Conservation (phyloP, 2,888 invertebrate genomes). For the Mongoloraphidia duomilia region DNA sequence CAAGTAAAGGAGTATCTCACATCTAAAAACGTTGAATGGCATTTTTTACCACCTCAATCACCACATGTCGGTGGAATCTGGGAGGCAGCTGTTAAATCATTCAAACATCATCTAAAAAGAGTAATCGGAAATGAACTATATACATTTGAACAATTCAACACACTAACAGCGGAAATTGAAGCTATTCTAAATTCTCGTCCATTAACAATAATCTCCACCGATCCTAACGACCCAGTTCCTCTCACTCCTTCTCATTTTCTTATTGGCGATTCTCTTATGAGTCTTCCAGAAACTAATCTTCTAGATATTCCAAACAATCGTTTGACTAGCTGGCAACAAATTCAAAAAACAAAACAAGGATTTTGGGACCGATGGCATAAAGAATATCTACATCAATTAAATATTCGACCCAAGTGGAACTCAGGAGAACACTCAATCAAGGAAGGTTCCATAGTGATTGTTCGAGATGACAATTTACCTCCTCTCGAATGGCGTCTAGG, state of each 20-base stretch:
- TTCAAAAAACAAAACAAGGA: slow-evolving; percentile 11
- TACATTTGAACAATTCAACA: no score
- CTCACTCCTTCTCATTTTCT: slow-evolving; percentile 11
- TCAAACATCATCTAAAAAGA: slow-evolving; percentile 1
- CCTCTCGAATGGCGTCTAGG: slow-evolving; percentile 15
- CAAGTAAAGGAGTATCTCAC: no score
- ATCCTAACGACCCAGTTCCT: slow-evolving; percentile 6
- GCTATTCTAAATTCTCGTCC: slow-evolving; percentile 13
- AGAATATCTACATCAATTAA: slow-evolving; percentile 12
- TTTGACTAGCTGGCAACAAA: slow-evolving; percentile 10
- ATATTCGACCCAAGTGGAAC: slow-evolving; percentile 11
- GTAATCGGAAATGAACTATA: background rate
- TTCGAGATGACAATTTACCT: slow-evolving; percentile 12
- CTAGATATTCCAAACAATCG: slow-evolving; percentile 10
- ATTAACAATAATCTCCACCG: slow-evolving; percentile 6
- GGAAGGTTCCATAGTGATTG: slow-evolving; percentile 9
- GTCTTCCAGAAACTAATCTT: no score
- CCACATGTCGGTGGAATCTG: background rate
- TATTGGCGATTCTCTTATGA: slow-evolving; percentile 13
- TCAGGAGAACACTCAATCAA: slow-evolving; percentile 1
- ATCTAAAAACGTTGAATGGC: background rate
- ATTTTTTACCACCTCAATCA: background rate
- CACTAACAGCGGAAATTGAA: slow-evolving; percentile 11
- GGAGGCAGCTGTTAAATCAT: slow-evolving; percentile 3
- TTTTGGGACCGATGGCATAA: slow-evolving; percentile 13